Conservation (phyloP, 2,888 invertebrate genomes). For the Unio pictorum region DNA sequence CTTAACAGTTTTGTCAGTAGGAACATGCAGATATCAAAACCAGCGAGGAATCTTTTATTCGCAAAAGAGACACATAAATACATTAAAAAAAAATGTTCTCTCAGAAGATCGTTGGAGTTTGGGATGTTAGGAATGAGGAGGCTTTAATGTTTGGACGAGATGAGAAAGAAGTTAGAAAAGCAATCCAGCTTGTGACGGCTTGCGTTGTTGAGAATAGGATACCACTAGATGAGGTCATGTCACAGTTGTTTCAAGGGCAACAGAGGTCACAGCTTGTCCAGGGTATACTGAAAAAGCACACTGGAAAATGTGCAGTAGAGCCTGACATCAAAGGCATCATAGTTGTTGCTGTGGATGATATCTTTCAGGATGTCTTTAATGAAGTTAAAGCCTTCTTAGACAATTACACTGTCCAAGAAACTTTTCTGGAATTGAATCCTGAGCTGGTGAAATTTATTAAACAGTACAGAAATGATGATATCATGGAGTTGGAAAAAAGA, state of each 20-base stretch:
- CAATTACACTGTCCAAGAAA: conserved; percentile 11
- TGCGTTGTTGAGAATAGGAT: conserved; percentile 3
- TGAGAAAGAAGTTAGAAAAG: conserved; percentile 8
- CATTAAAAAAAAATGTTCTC: conserved; percentile 8
- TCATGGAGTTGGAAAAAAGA: too few relatives aligned
- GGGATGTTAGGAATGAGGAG: conserved; percentile 12
- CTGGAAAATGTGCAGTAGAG: conserved; percentile 10
- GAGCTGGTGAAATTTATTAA: background rate
- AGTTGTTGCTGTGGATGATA: conserved; percentile 8
- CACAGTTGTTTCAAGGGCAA: conserved; percentile 1
- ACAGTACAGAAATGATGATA: too few relatives aligned
- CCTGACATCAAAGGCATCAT: background rate
- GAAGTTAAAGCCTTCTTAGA: conserved; percentile 20
- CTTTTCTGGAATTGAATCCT: conserved; percentile 10
- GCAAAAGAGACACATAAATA: background rate
- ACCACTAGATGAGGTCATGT: conserved; percentile 5
- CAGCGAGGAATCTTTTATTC: too few relatives aligned
- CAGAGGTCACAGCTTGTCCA: conserved; percentile 1
- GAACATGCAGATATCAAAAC: too few relatives aligned
- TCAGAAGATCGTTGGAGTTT: conserved; percentile 12
- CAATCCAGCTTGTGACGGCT: conserved; percentile 5
- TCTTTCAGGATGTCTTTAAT: conserved; percentile 13
- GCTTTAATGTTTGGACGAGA: conserved; percentile 17
- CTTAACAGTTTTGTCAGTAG: too few relatives aligned
- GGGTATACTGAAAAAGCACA: conserved; percentile 3